Evolutionary conservation across 2,113 vertebrate species (phyloP), one percentile per base, ranked within the genome.

Genomic region (Eubucco bourcierii): DNA sequence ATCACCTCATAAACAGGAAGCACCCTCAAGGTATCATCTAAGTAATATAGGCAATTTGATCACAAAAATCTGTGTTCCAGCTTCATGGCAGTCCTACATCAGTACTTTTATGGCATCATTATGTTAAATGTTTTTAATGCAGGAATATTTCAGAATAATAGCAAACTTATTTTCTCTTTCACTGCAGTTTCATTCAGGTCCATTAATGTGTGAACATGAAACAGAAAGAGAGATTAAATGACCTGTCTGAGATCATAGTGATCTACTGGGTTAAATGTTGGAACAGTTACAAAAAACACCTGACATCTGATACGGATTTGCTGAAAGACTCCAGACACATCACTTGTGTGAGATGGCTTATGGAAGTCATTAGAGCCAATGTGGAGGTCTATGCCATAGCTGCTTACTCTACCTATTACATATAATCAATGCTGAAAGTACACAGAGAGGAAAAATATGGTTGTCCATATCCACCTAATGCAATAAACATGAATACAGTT

Each of bases 1-100:
- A 96, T 96, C 94, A 94, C 95, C 91, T 95, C 95, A 88, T 96
- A 96, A 96, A 95, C 76, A 93, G 82, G 80, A 95, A 92, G 82
- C 11, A 91, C 90, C 95, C 91, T 95, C 90, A 90, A 96, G 95
- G 87, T 96, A 96, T 94, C 65, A 85, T 96, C 91, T 90, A 91
- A 79, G 80, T 85, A 64, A 90, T 91, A 92, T 25, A 83, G 84
- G 61, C 64, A 82, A 82, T 50, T 33, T 52, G 86, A 93, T 82
- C 84, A 80, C 90, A 93, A 96, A 96, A 94, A 75, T 87, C 87
- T 94, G 80, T 79, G 78, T 89, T 95, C 14, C 75, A 68, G 78
- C 84, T 95, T 94, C 23, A 7, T n/a, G 81, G 73, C 59, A 93
- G 70, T 74, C 82, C 73, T 96, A 85, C 17, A 94, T 95, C 82